These are phyloP conservation scores for Belonocnema kinseyi DNA, from an alignment of 1,140 invertebrate species.

Conservation along the genomic window DNA sequence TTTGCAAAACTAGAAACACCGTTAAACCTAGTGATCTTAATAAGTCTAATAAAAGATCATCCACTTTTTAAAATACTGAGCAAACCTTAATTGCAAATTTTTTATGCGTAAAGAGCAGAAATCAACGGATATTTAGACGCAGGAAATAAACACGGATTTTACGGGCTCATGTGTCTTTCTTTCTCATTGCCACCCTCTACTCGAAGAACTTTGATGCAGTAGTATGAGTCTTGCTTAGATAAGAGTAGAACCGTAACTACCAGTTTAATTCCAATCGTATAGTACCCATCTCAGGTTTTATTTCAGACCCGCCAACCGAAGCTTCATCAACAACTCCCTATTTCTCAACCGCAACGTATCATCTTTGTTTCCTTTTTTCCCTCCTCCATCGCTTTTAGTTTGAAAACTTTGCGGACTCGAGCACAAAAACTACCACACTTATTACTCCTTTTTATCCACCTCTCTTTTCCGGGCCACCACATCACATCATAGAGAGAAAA, in stretches of 20 bases:
- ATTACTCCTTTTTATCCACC: constrained; percentile 1
- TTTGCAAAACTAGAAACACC: background rate
- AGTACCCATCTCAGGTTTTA: too few species aligned
- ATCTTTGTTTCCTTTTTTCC: background rate
- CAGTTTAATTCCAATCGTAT: background rate
- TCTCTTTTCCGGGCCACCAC: background rate
- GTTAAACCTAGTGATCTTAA: background rate
- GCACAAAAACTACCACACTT: constrained; percentile 1
- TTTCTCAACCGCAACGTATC: too few species aligned
- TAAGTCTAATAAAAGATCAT: too few species aligned
- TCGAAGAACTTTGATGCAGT: too few species aligned
- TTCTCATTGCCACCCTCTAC: too few species aligned
- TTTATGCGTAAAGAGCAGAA: background rate
- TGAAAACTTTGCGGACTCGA: constrained; percentile 20
- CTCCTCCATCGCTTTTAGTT: background rate
- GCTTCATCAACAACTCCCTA: too few species aligned
- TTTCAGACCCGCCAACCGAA: too few species aligned
- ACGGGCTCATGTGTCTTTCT: too few species aligned
- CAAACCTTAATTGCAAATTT: too few species aligned
- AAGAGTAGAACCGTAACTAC: constrained; percentile 32
- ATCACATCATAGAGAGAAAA: constrained; percentile 1
- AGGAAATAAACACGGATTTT: background rate
- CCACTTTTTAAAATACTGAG: too few species aligned
- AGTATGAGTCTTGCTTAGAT: background rate
- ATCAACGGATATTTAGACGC: background rate